Evolutionary conservation across 1,140 invertebrate genomes (phyloP), one percentile per base, ranked within the genome.

Genomic region (Temnothorax nylanderi): DNA sequence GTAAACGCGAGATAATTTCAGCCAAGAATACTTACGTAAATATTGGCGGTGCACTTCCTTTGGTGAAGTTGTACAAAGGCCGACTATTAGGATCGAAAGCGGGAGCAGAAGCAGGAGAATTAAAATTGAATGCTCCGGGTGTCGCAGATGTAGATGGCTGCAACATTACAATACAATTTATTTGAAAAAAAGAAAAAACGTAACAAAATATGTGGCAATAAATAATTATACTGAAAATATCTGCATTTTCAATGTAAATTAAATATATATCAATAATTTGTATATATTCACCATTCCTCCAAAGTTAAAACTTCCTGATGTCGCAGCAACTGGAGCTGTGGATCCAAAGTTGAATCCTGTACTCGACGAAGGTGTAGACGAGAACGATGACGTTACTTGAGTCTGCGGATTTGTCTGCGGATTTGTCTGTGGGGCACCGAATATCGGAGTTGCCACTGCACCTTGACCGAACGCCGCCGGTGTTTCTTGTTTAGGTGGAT

Each of bases 51-150:
- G 91, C 91, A 80, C 91, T 93, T 7, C 95, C 95, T 21, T 93
- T 93, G 26, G 95, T 95, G 41, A 96, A 96, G 34, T 95, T 95
- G 72, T 94, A 95, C 0, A 93, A 92, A 41, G 95, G 94, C 76
- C 89, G 88, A 51, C 92, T 92, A 60, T 94, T 94, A 1, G 95
- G 95, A 91, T 95, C 93, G 54, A 95, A 95, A 34, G 92, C 13
- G 13, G 90, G 86, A 60, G 91, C 47, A 72, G 86, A 58, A 32
- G 3, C 69, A n/a, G 93, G 91, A 56, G 93, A 88, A 91, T 93
- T 95, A 64, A 94, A 95, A 47, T 93, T 94, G 76, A 93, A 95
- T 65, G 93, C 90, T 71, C 86, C 86, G 18, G 92, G 77, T 26
- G 93, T 82, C 18, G 92, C 44, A 67, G 94, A 65, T n/a, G 91